Evolutionary conservation across 1,140 invertebrate species (phyloP).

Genomic region (Linepithema humile): DNA sequence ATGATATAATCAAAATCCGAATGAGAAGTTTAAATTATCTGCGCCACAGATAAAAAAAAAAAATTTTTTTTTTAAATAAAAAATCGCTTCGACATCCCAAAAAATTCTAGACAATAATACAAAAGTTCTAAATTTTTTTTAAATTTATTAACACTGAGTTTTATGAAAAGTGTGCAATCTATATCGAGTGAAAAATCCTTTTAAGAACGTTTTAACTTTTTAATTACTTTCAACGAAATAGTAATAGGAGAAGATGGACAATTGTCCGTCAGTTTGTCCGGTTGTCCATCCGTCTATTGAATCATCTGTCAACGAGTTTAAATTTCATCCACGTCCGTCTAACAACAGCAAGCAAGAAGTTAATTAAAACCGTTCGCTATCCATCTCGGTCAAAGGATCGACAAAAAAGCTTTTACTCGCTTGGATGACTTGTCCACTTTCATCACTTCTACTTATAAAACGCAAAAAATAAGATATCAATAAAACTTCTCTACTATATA

Average conservation of each 20-base stretch:
- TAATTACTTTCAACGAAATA: slow-evolving; percentile 4
- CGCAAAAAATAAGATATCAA: background rate
- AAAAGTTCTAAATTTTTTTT: too few species aligned
- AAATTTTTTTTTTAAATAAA: too few species aligned
- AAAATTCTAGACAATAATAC: too few species aligned
- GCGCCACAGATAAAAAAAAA: too few species aligned
- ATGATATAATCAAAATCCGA: too few species aligned
- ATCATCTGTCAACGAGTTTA: slow-evolving; percentile 64
- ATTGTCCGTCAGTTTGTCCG: slow-evolving; percentile 25
- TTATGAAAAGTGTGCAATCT: too few species aligned
- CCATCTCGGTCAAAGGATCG: background rate
- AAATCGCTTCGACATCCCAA: too few species aligned
- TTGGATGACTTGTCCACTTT: background rate
- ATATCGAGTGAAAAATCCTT: too few species aligned
- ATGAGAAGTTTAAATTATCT: too few species aligned
- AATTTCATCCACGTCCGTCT: slow-evolving; percentile 33
- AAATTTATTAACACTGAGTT: too few species aligned
- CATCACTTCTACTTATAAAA: background rate
- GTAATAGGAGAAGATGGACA: slow-evolving; percentile 62
- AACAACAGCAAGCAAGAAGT: background rate
- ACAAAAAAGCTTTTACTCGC: slow-evolving; percentile 55
- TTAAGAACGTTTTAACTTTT: slow-evolving; percentile 14
- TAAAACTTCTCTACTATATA: background rate
- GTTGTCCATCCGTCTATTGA: slow-evolving; percentile 47
- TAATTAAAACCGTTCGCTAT: slow-evolving; percentile 13